Conservation (phyloP, 1,140 invertebrate species). For the Drosophila simulans region DNA sequence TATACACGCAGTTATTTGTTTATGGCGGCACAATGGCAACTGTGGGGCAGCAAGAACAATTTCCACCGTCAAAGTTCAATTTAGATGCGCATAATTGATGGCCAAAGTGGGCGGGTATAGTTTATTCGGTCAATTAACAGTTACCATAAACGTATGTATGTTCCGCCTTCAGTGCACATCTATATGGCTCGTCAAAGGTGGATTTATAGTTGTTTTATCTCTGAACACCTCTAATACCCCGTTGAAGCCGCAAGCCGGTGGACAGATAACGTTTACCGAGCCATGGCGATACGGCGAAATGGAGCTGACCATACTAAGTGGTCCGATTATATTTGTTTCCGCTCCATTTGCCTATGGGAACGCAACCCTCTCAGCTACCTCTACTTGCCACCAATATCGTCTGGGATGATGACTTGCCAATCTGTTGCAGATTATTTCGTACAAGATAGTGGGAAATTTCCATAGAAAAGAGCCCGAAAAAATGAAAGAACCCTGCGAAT, state of each 20-base stretch:
- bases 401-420: slow-evolving; percentile 32
- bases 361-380: no score
- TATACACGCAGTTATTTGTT: slow-evolving; percentile 35
- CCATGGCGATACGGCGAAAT: slow-evolving; percentile 2
- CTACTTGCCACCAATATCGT: neutral
- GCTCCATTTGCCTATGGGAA: slow-evolving; percentile 35
- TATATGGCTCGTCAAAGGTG: slow-evolving; percentile 51
- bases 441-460: slow-evolving; percentile 31
- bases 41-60: slow-evolving; percentile 32
- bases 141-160: slow-evolving; percentile 31
- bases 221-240: slow-evolving; percentile 61
- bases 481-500: no score
- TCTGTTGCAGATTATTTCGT: slow-evolving; percentile 20
- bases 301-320: slow-evolving; percentile 19
- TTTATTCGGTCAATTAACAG: slow-evolving; percentile 33
- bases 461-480: neutral
- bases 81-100: slow-evolving; percentile 74
- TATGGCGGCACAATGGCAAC: slow-evolving; percentile 8
- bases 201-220: slow-evolving; percentile 68
- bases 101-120: slow-evolving; percentile 22
- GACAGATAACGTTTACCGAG: slow-evolving; percentile 23
- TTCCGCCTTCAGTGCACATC: slow-evolving; percentile 22
- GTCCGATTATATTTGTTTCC: slow-evolving; percentile 43
- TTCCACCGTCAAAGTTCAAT: slow-evolving; percentile 75
- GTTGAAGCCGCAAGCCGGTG: slow-evolving; percentile 18